Base-by-base conservation (phyloP, 2,113 vertebrate species). In the Nycticorax nycticorax region DNA sequence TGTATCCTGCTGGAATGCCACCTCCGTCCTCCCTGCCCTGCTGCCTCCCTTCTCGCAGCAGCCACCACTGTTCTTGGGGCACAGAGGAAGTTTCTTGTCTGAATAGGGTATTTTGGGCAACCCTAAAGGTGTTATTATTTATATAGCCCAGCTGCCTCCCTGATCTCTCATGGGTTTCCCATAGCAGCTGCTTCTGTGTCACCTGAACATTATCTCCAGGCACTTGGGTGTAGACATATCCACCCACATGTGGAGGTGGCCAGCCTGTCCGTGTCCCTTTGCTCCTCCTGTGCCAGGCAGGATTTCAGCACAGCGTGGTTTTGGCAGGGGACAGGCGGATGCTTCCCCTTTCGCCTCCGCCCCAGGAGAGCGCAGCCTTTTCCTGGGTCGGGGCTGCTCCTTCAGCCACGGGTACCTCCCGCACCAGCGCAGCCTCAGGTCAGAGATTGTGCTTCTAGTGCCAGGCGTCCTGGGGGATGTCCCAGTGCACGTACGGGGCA, bases 201-300 rank as follows among this genome's bases (percentile, higher is more conserved):
- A 71, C 68, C 91, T 30, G 53, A 37, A 52, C 52, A 2, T 53
- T n/a, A 9, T 43, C 55, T 59, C 50, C 79, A 22, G 74, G 78
- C 16, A 0, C 21, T 52, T n/a, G 69, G 80, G 47, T 59, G 69
- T 8, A 33, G 50, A 35, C 41, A 63, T 32, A 27, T 22, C 47
- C 86, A 62, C 6, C 59, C 76, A 32, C 9, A 0, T 1, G 0
- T 1, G 0, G 2, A 71, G 59, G 10, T n/a, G 77, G 19, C 81
- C 73, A 63, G 63, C 20, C 76, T 39, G 50, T 5, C 83, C 14
- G 1, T 0, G 1, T 20, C 24, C 63, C 71, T 27, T 27, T 11
- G 32, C 32, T n/a, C 50, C 6, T 12, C 16, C 30, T 3, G 0
- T 22, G 32, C 43, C 80, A 39, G 83, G 48, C 50, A 55, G 69